Percentiles rank a stretch among this genome's conserved stretches.
Conservation (phyloP, 2,797 vertebrate species). For the Scolopax rusticola region DNA sequence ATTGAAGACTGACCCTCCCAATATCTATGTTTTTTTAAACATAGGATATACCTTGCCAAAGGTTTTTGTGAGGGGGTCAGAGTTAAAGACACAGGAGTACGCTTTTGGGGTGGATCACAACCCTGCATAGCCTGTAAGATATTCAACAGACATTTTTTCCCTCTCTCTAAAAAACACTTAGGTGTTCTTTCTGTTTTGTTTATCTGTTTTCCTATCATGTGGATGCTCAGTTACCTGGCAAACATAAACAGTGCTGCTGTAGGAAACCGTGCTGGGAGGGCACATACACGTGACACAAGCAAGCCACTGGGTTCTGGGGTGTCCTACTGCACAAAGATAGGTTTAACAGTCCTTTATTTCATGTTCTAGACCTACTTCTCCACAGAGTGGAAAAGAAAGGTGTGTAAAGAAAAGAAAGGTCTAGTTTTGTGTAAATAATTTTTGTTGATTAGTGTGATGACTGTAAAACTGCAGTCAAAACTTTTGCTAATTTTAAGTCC, state of each 20-base stretch:
- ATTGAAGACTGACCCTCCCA: neutral
- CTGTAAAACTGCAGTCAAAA: neutral
- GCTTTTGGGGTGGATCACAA: neutral
- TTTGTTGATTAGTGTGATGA: neutral
- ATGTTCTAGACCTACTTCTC: neutral
- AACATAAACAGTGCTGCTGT: neutral
- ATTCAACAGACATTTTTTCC: neutral
- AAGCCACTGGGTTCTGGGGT: neutral
- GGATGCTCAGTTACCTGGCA: neutral
- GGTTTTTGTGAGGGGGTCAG: neutral
- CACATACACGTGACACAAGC: fast-evolving
- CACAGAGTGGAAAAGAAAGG: neutral
- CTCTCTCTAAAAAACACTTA: neutral
- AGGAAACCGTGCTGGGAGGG: neutral
- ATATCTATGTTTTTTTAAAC: neutral
- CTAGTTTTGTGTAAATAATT: neutral
- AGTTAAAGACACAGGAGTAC: neutral
- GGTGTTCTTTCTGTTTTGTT: neutral
- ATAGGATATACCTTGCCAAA: neutral
- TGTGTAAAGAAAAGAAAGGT: neutral
- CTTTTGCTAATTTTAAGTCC: neutral
- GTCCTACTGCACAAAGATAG: neutral
- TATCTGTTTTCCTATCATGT: neutral
- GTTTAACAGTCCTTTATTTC: neutral
- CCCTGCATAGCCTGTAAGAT: neutral